Percentiles rank a stretch among this genome's conserved stretches.
phyloP scores from a whole-genome alignment of 2,888 invertebrate genomes.

The Athrips mouffetella region DNA sequence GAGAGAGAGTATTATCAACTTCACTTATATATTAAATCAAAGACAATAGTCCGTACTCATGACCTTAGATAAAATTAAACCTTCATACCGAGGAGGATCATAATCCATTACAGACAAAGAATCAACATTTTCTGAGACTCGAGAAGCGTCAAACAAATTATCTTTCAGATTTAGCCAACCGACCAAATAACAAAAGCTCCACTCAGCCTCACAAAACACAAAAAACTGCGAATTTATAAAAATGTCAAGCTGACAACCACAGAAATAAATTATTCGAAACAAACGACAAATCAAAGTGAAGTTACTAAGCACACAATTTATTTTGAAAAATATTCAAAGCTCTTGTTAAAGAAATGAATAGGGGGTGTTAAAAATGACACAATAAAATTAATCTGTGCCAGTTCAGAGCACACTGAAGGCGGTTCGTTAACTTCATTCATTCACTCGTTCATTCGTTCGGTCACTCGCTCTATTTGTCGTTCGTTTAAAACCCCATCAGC shows the following conservation, averaged over 20 bases:
- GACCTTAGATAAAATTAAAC: too few relatives aligned
- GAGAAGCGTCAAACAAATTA: not conserved
- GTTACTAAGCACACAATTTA: not conserved
- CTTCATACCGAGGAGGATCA: too few relatives aligned
- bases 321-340: not conserved
- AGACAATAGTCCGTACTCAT: too few relatives aligned
- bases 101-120: too few relatives aligned
- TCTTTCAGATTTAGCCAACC: not conserved
- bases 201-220: not conserved
- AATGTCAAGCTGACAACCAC: too few relatives aligned
- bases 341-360: slow-evolving; percentile 1
- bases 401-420: not conserved
- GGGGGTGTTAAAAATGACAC: not conserved
- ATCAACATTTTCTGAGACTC: too few relatives aligned
- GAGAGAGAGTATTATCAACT: too few relatives aligned
- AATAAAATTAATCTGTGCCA: slow-evolving; percentile 1
- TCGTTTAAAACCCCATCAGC: slow-evolving; percentile 36
- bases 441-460: slow-evolving; percentile 13
- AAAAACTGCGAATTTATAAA: not conserved
- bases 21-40: too few relatives aligned
- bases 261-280: not conserved
- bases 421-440: slow-evolving; percentile 17
- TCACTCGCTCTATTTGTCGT: slow-evolving; percentile 28
- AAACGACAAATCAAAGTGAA: slow-evolving; percentile 3
- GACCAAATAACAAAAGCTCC: not conserved